Conservation (phyloP, 2,888 invertebrate genomes). For the Hydropsyche betteni region DNA sequence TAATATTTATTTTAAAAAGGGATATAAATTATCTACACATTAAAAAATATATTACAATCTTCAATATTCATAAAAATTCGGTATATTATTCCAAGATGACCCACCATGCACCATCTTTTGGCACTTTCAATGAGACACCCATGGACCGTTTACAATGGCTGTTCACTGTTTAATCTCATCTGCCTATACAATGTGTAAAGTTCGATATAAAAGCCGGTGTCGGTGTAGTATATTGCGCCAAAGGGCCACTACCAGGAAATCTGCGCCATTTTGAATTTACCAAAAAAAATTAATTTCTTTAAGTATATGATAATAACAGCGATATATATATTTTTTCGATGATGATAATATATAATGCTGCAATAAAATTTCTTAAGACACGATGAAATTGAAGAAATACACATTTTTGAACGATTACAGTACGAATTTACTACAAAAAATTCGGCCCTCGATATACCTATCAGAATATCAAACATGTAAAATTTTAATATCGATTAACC, state of each 20-base stretch:
- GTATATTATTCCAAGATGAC: not conserved
- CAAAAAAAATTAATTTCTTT: too few species aligned
- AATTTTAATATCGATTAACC: too few species aligned
- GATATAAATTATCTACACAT: not conserved
- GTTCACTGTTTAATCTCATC: constrained; percentile 43
- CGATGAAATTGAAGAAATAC: too few species aligned
- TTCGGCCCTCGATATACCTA: too few species aligned
- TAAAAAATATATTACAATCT: not conserved
- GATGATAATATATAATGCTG: too few species aligned
- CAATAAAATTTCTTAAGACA: too few species aligned
- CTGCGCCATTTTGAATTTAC: not conserved
- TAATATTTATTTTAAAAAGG: not conserved
- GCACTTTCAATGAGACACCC: constrained; percentile 31
- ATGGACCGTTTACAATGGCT: constrained; percentile 39
- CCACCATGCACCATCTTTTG: not conserved
- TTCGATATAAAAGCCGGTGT: constrained; percentile 40
- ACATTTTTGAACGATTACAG: too few species aligned
- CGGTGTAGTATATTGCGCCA: constrained; percentile 13
- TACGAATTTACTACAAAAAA: too few species aligned
- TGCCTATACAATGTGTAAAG: constrained; percentile 40
- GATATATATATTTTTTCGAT: too few species aligned
- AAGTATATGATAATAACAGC: too few species aligned
- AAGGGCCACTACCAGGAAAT: not conserved
- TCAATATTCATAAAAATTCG: too few species aligned
- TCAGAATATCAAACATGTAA: too few species aligned